These are phyloP conservation scores for Lordiphosa collinella DNA, from an alignment of 1,140 invertebrate species.

Conservation along the genomic window DNA sequence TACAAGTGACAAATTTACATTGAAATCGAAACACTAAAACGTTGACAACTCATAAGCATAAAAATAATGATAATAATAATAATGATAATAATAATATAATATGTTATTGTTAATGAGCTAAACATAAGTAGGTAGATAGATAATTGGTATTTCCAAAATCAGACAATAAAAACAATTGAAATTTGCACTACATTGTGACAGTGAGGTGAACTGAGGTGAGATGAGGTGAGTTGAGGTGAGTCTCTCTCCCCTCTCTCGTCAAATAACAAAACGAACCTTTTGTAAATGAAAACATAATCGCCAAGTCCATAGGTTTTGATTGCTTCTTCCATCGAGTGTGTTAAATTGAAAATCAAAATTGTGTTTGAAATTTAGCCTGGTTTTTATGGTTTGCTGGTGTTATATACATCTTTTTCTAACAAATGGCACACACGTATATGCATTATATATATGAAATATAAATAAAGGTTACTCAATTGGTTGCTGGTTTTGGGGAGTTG, in stretches of 20 bases:
- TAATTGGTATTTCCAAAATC: no score
- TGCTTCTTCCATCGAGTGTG: no score
- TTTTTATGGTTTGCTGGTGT: neutral
- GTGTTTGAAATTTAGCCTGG: conserved; percentile 4
- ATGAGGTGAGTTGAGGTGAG: neutral
- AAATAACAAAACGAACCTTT: no score
- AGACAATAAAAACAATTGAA: neutral
- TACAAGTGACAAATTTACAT: conserved; percentile 65
- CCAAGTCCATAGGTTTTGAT: no score
- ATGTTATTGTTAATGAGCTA: conserved; percentile 14
- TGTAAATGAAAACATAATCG: no score
- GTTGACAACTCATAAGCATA: conserved; percentile 25
- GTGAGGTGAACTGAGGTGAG: neutral
- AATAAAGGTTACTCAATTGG: conserved; percentile 7
- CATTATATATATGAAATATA: conserved; percentile 24
- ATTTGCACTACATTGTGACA: neutral
- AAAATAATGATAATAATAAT: conserved; percentile 24
- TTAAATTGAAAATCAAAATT: no score
- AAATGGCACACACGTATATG: conserved; percentile 61
- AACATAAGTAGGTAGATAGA: no score
- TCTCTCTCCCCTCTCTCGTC: neutral
- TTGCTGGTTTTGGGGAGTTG: neutral
- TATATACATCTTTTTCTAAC: conserved; percentile 20
- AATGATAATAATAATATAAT: conserved; percentile 32
- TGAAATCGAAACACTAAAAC: conserved; percentile 51